Conservation (phyloP, 64 coral and sea anemone genomes). For the Actinia tenebrosa region DNA sequence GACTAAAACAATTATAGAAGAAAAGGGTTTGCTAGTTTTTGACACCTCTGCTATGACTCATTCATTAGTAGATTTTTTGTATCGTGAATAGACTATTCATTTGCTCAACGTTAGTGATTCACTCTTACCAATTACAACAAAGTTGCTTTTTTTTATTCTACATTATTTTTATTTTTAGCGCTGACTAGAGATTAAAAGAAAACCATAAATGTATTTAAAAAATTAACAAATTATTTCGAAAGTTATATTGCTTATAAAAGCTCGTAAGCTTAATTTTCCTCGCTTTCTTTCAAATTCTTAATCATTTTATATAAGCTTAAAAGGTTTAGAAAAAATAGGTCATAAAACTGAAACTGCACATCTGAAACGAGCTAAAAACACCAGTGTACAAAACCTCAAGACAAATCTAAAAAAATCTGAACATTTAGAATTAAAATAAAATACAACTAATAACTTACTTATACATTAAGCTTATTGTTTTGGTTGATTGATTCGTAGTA, state of each 20-base stretch:
- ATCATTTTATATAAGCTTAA: background rate
- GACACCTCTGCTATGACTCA: background rate
- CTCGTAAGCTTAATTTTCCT: background rate
- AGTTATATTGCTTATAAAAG: no score
- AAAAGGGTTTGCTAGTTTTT: background rate
- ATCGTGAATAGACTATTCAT: background rate
- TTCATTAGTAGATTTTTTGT: background rate
- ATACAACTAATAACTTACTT: no score
- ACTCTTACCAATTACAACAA: no score
- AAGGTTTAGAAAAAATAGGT: background rate
- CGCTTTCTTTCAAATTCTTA: background rate
- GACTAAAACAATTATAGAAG: background rate
- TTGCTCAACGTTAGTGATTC: background rate
- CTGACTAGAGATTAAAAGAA: no score
- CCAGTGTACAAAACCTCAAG: background rate
- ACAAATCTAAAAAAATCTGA: background rate
- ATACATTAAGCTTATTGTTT: background rate
- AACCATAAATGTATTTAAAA: no score
- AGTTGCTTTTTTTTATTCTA: no score
- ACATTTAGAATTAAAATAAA: background rate
- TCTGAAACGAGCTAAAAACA: constrained; percentile 1
- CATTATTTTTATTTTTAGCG: no score
- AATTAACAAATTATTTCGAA: no score
- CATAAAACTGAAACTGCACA: background rate
- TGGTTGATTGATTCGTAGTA: background rate